Percentiles rank a stretch among this genome's conserved stretches.
Evolutionary conservation across 53 echinoderm and acorn worm genomes (phyloP).

Genomic region (Luidia sarsii): DNA sequence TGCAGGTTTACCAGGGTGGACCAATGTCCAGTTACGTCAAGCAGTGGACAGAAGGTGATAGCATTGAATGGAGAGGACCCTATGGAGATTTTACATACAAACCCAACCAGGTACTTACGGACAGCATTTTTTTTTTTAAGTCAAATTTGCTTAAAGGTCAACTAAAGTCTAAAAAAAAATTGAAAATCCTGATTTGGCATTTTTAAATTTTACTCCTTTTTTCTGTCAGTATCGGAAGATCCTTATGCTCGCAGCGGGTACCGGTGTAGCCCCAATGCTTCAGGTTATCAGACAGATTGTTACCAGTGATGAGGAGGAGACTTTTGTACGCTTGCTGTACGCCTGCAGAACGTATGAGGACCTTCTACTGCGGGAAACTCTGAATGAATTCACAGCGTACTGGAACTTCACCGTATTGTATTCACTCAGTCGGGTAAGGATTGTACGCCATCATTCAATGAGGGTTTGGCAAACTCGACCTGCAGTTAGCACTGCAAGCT

Average conservation of each 20-base stretch:
- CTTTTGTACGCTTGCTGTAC: slow-evolving; percentile 73
- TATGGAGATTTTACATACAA: slow-evolving; percentile 74
- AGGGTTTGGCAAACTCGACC: neutral
- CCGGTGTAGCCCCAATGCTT: slow-evolving; percentile 90
- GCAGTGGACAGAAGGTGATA: slow-evolving; percentile 71
- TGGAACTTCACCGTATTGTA: slow-evolving; percentile 88
- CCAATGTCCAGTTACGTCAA: slow-evolving; percentile 76
- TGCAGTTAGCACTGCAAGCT: too few species aligned
- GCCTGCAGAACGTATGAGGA: slow-evolving; percentile 68
- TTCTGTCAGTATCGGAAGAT: slow-evolving; percentile 57
- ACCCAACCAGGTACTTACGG: slow-evolving; percentile 75
- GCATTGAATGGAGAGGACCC: slow-evolving; percentile 84
- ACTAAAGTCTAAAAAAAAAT: too few species aligned
- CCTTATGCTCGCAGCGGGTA: slow-evolving; percentile 87
- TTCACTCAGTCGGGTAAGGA: slow-evolving; percentile 74
- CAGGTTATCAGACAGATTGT: slow-evolving; percentile 88
- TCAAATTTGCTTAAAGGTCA: too few species aligned
- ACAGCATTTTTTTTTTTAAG: too few species aligned
- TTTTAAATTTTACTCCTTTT: neutral
- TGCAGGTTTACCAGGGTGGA: slow-evolving; percentile 78
- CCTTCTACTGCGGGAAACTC: slow-evolving; percentile 66
- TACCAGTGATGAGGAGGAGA: slow-evolving; percentile 82
- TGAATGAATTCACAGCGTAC: slow-evolving; percentile 78
- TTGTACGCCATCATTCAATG: too few species aligned
- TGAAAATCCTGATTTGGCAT: too few species aligned